phyloP scores from a whole-genome alignment of 1,140 invertebrate species.

The Drosophila parvula region DNA sequence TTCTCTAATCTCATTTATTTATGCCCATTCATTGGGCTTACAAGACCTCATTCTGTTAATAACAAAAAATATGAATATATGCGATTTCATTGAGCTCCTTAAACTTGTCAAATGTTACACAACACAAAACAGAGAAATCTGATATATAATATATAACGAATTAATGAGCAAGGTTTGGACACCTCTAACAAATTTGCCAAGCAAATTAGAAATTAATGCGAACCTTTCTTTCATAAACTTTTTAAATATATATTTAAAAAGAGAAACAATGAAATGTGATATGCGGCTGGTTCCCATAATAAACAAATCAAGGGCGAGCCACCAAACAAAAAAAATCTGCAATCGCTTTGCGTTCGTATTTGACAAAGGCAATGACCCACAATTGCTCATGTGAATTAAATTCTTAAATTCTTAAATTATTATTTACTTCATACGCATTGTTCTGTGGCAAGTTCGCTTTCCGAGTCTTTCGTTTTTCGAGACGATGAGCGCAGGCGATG shows the following conservation, averaged over 20 bases:
- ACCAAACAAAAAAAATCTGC: slow-evolving; percentile 5
- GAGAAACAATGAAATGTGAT: slow-evolving; percentile 2
- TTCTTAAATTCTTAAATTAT: neutral
- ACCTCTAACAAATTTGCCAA: neutral
- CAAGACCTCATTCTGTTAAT: neutral
- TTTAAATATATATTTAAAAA: slow-evolving; percentile 1
- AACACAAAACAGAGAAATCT: neutral
- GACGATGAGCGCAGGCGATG: slow-evolving; percentile 14
- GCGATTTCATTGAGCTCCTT: neutral
- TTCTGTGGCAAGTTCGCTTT: slow-evolving; percentile 51
- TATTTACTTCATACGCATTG: slow-evolving; percentile 15
- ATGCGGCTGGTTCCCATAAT: slow-evolving; percentile 22
- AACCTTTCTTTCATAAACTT: neutral
- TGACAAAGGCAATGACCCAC: slow-evolving; percentile 54
- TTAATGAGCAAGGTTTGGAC: neutral
- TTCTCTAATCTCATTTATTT: neutral
- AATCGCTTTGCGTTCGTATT: neutral
- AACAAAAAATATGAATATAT: neutral
- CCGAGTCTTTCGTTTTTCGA: slow-evolving; percentile 20
- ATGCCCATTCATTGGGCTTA: neutral
- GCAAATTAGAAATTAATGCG: neutral
- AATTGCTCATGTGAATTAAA: slow-evolving; percentile 19
- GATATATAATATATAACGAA: neutral
- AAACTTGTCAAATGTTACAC: neutral
- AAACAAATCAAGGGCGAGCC: slow-evolving; percentile 22